These are phyloP conservation scores for Pachyramphus minor DNA, from an alignment of 2,113 vertebrate genomes.

Conservation along the genomic window DNA sequence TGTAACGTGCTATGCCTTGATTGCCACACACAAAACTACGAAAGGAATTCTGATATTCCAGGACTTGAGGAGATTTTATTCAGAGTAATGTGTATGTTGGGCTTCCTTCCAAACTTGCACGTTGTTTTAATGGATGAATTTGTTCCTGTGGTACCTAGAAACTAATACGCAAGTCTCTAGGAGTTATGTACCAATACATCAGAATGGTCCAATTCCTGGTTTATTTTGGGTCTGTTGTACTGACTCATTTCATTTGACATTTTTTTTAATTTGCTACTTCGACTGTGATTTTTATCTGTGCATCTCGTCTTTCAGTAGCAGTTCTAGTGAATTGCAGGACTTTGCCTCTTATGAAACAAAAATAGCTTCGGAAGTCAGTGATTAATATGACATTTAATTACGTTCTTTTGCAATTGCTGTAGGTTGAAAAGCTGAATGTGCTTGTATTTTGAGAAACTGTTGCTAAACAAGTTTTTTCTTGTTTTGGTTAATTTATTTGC, in stretches of 20 bases:
- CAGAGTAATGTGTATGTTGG: fast-evolving
- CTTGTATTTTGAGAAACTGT: neutral
- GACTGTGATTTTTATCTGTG: neutral
- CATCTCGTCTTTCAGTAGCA: neutral
- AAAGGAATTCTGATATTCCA: neutral
- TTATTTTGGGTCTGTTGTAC: neutral
- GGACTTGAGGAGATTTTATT: neutral
- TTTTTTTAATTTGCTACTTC: neutral
- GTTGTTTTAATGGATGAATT: neutral
- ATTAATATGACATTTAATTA: neutral
- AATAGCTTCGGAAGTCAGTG: neutral
- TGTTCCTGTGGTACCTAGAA: neutral
- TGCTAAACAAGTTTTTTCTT: neutral
- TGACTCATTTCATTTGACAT: neutral
- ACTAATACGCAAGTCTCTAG: neutral
- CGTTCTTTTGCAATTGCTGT: neutral
- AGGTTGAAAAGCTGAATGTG: neutral
- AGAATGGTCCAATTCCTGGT: neutral
- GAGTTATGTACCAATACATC: neutral
- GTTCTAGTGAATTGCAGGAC: neutral
- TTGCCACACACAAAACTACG: neutral
- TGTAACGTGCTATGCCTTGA: neutral
- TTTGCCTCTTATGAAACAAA: neutral
- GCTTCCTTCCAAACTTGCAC: neutral
- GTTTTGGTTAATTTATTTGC: neutral